phyloP scores from a whole-genome alignment of 2,113 vertebrate genomes.

The Corythoichthys intestinalis region DNA sequence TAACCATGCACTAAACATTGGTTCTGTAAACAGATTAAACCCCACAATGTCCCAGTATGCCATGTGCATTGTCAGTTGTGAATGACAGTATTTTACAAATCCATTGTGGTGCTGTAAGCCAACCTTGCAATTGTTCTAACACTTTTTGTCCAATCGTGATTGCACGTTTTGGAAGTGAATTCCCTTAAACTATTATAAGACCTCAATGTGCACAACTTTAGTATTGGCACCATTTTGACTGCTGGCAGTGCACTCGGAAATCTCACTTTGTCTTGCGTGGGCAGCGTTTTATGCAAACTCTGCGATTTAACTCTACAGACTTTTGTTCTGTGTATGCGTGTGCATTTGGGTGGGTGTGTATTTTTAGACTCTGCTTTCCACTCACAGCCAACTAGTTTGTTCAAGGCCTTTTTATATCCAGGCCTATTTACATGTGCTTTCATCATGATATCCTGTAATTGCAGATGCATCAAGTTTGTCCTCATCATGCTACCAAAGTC shows the following conservation, averaged over 20 bases:
- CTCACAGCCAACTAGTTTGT: slow-evolving; percentile 35
- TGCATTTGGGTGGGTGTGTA: slow-evolving; percentile 9
- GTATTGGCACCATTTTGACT: slow-evolving; percentile 39
- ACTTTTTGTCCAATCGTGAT: neutral
- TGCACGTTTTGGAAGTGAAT: too few relatives aligned
- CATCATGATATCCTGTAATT: slow-evolving; percentile 35
- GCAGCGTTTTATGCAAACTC: slow-evolving; percentile 52
- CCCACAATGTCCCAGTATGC: too few relatives aligned
- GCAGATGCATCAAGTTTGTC: slow-evolving; percentile 12
- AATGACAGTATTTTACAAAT: too few relatives aligned
- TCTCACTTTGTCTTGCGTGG: slow-evolving; percentile 49
- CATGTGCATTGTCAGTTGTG: too few relatives aligned
- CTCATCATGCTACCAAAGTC: neutral
- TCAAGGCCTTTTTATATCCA: slow-evolving; percentile 32
- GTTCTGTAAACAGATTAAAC: too few relatives aligned
- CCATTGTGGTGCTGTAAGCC: too few relatives aligned
- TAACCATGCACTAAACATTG: too few relatives aligned
- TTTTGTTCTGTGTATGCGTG: slow-evolving; percentile 31
- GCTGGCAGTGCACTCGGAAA: slow-evolving; percentile 57
- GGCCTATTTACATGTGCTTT: slow-evolving; percentile 15
- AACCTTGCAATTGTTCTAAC: neutral
- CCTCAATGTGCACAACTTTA: neutral
- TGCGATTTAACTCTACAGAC: slow-evolving; percentile 51
- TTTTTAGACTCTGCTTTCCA: slow-evolving; percentile 35
- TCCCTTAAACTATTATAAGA: neutral